These are phyloP conservation scores for Euplexia lucipara DNA, from an alignment of 2,888 invertebrate genomes.

Conservation along the genomic window DNA sequence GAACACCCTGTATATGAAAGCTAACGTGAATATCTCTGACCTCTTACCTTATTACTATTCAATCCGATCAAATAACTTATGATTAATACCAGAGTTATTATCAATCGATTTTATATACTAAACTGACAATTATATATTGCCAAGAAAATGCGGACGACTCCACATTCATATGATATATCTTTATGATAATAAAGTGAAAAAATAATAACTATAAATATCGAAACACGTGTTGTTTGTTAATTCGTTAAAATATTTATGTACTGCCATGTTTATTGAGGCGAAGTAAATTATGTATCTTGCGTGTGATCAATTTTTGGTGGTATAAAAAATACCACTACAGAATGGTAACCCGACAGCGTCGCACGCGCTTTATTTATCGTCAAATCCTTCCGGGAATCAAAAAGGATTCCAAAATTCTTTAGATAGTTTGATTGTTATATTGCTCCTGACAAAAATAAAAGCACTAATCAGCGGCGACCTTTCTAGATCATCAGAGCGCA, in stretches of 20 bases:
- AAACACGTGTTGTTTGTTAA: conserved; percentile 39
- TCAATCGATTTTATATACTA: conserved; percentile 55
- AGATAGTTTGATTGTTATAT: no score
- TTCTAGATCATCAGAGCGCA: no score
- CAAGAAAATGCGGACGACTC: conserved; percentile 33
- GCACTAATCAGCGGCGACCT: no score
- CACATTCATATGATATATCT: conserved; percentile 34
- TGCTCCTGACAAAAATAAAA: not conserved
- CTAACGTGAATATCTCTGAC: conserved; percentile 44
- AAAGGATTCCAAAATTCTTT: not conserved
- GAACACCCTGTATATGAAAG: conserved; percentile 37
- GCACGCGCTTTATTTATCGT: not conserved
- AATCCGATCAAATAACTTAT: conserved; percentile 59
- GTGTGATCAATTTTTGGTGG: conserved; percentile 12
- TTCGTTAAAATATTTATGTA: conserved; percentile 53
- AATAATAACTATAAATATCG: conserved; percentile 49
- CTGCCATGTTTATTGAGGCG: conserved; percentile 12
- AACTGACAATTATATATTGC: conserved; percentile 60
- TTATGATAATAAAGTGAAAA: conserved; percentile 33
- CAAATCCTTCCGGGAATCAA: not conserved
- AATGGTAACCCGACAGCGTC: not conserved
- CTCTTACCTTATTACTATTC: conserved; percentile 53
- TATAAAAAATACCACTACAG: no score
- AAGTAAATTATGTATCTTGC: conserved; percentile 1
- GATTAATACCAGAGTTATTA: conserved; percentile 58